Conservation (phyloP, 2,113 vertebrate genomes). For the Lepidothrix coronata region DNA sequence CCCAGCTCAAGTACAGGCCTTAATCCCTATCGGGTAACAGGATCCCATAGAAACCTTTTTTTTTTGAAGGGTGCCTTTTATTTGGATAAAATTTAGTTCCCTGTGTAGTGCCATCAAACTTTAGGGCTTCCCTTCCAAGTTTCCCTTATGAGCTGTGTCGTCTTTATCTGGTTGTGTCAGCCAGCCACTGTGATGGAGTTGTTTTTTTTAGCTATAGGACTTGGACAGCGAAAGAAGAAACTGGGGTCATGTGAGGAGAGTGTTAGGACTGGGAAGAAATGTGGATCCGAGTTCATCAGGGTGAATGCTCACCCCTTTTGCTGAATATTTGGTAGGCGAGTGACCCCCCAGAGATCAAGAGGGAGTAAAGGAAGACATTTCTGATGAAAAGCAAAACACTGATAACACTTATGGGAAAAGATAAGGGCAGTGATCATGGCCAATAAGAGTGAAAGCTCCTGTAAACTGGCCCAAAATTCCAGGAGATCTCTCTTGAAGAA, state of each 20-base stretch:
- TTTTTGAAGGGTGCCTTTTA: background rate
- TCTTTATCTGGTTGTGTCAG: constrained; percentile 46
- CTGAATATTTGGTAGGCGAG: background rate
- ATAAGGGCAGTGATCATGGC: background rate
- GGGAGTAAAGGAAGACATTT: background rate
- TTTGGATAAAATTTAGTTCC: background rate
- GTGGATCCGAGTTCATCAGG: background rate
- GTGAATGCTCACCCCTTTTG: background rate
- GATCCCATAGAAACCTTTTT: background rate
- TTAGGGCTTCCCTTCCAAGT: background rate
- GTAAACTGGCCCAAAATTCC: background rate
- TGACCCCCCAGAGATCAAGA: background rate
- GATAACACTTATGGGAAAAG: constrained; percentile 31
- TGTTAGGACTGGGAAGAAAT: background rate
- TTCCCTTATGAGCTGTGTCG: background rate
- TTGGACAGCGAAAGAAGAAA: background rate
- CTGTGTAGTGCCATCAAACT: background rate
- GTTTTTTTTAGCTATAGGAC: constrained; percentile 19
- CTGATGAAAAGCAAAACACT: constrained; percentile 17
- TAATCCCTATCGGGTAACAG: background rate
- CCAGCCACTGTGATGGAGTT: background rate
- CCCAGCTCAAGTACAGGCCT: background rate
- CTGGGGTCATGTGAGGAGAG: background rate
- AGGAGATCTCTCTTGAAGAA: background rate
- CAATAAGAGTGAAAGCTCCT: background rate